phyloP scores from a whole-genome alignment of 1,140 invertebrate genomes.

The Calliopsis andreniformis region DNA sequence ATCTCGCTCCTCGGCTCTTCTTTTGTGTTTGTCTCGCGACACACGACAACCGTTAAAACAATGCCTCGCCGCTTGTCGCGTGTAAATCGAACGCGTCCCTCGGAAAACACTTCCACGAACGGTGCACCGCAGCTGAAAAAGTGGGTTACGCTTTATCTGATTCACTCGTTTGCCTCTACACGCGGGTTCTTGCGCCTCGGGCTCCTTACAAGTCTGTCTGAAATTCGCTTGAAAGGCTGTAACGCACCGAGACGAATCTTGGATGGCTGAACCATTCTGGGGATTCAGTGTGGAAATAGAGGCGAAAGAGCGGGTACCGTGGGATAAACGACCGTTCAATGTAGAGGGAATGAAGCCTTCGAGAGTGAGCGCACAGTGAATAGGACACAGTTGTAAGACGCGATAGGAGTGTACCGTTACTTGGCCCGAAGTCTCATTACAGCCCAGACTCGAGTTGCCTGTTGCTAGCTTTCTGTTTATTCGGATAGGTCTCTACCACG shows the following conservation, averaged over 20 bases:
- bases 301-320: background rate
- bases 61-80: slow-evolving; percentile 27
- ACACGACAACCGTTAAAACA: slow-evolving; percentile 54
- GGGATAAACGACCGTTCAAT: background rate
- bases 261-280: background rate
- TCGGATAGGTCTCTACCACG: background rate
- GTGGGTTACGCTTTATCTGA: slow-evolving; percentile 44
- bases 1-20: slow-evolving; percentile 20
- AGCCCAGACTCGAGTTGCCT: slow-evolving; percentile 31
- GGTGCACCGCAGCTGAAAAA: slow-evolving; percentile 19
- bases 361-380: slow-evolving; percentile 56
- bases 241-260: too few relatives aligned
- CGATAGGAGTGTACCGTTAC: slow-evolving; percentile 77
- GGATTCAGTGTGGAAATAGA: background rate
- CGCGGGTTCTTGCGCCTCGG: background rate
- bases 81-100: slow-evolving; percentile 10
- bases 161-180: slow-evolving; percentile 11
- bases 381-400: slow-evolving; percentile 49
- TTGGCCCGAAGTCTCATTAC: slow-evolving; percentile 71
- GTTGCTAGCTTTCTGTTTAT: slow-evolving; percentile 32
- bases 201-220: background rate
- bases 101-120: slow-evolving; percentile 32
- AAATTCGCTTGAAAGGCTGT: too few relatives aligned
- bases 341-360: slow-evolving; percentile 15
- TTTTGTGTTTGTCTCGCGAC: slow-evolving; percentile 41